Evolutionary conservation across 2,113 vertebrate species (phyloP), one percentile per base, ranked within the genome.

Genomic region (Numenius arquata): DNA sequence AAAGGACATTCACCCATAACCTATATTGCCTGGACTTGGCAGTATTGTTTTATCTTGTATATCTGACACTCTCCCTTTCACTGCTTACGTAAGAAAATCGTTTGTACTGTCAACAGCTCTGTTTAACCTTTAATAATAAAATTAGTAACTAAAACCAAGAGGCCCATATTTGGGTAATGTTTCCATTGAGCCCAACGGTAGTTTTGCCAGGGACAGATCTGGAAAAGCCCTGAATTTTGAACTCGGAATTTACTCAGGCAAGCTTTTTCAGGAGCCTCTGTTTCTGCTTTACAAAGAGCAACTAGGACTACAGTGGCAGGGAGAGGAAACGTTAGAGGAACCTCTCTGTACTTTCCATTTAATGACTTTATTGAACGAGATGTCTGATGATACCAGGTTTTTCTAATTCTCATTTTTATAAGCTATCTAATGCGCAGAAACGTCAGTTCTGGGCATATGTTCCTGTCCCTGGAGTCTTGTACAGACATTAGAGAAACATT

Each of bases 401-500:
- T 95, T 96, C 95, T 91, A 90, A 96, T 96, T 97, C 96, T 91
- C 93, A 76, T 94, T 97, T 97, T 97, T 96, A 95, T 97, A 97
- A 95, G 96, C 93, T 76, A 92, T 96, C 95, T 96, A 96, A 96
- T 94, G 95, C 0, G 21, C 16, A 71, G 91, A 93, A 97, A 98
- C 68, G 48, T 97, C 93, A 94, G 88, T 93, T 96, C 96, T 93
- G 97, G 97, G 94, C 93, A 96, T 89, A 90, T 66, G 88, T 96
- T 96, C 91, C 89, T 21, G 78, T 92, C 95, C 90, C 83, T 77
- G 83, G 92, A 96, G 95, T 93, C 96, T 97, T 97, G 96, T 97
- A 96, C 97, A 97, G 96, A 97, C 94, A 97, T 95, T 97, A 97
- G 91, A 97, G 96, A 95, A 97, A 97, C 95, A 97, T 97, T 97